phyloP scores from a whole-genome alignment of 2,888 invertebrate species.

The Adelphocoris suturalis region DNA sequence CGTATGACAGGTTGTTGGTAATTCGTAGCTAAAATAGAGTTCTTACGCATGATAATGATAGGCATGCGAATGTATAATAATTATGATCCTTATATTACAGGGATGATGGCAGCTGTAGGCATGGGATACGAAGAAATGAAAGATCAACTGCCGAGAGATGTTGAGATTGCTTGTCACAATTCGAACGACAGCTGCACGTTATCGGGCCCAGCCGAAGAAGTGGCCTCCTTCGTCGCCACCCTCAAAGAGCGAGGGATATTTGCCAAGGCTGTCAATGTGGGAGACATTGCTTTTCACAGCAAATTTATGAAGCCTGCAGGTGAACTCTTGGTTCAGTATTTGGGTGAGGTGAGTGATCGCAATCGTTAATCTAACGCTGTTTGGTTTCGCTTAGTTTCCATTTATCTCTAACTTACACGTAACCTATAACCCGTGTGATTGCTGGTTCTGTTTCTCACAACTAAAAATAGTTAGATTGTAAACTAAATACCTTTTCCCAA shows the following conservation, averaged over 20 bases:
- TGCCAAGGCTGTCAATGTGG: constrained; percentile 92
- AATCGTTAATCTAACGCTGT: no score
- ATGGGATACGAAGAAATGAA: constrained; percentile 91
- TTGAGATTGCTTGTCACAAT: constrained; percentile 96
- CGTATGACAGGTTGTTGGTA: no score
- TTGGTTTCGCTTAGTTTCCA: no score
- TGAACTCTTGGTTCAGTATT: constrained; percentile 78
- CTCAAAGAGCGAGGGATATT: constrained; percentile 88
- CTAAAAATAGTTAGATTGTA: no score
- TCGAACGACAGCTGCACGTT: constrained; percentile 95
- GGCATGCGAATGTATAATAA: no score
- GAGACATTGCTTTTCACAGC: constrained; percentile 92
- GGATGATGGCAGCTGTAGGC: constrained; percentile 93
- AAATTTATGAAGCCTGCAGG: constrained; percentile 79
- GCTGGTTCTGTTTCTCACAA: no score
- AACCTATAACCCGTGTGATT: no score
- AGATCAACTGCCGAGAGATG: constrained; percentile 86
- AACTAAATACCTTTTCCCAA: no score
- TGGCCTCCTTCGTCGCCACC: constrained; percentile 85
- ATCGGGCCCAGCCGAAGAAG: constrained; percentile 89
- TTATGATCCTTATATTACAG: no score
- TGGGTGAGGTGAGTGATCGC: constrained; percentile 78
- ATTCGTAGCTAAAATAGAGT: no score
- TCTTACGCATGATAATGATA: no score
- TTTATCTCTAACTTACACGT: no score